A percentile compares a stretch with the other conserved stretches of the same genome.
Conservation (phyloP, 92 coral and sea anemone genomes). For the Palythoa grandiflora region DNA sequence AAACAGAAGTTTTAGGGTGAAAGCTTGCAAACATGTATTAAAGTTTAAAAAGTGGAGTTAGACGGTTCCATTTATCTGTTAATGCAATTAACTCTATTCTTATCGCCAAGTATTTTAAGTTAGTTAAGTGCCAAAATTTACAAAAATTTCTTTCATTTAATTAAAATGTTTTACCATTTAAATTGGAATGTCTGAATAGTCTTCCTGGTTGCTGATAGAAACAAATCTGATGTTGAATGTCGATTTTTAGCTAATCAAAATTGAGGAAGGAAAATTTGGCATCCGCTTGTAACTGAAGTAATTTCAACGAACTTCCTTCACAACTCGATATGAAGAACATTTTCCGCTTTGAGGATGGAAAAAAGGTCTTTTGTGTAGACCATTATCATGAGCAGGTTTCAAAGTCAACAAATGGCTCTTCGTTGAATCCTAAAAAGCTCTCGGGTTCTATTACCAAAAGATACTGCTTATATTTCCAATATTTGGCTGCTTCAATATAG, state of each 20-base stretch:
- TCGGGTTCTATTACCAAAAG: neutral
- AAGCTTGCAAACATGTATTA: neutral
- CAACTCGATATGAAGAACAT: neutral
- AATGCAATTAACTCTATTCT: conserved; percentile 1
- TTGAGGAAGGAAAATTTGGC: conserved; percentile 1
- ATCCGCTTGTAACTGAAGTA: neutral
- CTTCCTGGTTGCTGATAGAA: conserved; percentile 24
- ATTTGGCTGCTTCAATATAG: neutral
- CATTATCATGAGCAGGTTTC: neutral
- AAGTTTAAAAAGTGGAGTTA: neutral
- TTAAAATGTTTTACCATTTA: conserved; percentile 31
- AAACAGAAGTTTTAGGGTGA: neutral
- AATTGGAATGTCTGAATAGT: conserved; percentile 31
- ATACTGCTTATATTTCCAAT: neutral
- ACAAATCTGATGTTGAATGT: conserved; percentile 4
- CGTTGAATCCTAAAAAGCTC: neutral
- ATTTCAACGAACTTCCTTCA: conserved; percentile 11
- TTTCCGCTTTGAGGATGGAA: neutral
- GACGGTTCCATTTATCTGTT: conserved; percentile 12
- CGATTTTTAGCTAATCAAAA: neutral
- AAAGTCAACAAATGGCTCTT: neutral
- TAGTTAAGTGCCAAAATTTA: conserved; percentile 25
- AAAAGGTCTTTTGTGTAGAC: neutral
- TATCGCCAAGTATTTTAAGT: conserved; percentile 28
- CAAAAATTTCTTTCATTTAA: conserved; percentile 27